Evolutionary conservation across 2,888 invertebrate species (phyloP).

Genomic region (Anarsia innoxiella): DNA sequence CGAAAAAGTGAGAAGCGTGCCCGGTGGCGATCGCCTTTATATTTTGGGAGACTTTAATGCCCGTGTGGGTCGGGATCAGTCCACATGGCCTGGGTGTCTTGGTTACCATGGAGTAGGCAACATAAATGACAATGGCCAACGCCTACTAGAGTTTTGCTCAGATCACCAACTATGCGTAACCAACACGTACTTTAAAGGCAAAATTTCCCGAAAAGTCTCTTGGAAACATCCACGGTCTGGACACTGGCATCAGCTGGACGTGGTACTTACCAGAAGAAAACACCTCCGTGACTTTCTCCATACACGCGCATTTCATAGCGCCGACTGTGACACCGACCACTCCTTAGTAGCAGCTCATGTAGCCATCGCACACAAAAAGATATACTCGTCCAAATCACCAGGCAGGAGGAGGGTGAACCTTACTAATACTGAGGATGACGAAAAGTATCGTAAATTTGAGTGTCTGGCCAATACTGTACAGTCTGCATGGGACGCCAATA

Average conservation of each 20-base stretch:
- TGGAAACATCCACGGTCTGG: conserved; percentile 15
- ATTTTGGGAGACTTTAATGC: conserved; percentile 14
- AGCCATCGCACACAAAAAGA: background rate
- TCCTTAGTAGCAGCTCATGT: conserved; percentile 5
- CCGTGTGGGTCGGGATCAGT: conserved; percentile 5
- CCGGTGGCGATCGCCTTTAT: background rate
- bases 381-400: background rate
- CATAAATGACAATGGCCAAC: conserved; percentile 12
- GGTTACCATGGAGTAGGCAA: conserved; percentile 12
- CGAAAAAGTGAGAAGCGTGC: background rate
- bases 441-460: background rate
- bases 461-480: background rate
- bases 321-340: conserved; percentile 16
- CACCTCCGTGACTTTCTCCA: conserved; percentile 2
- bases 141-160: conserved; percentile 12
- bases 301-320: conserved; percentile 13
- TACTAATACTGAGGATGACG: background rate
- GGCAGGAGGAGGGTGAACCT: background rate
- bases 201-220: conserved; percentile 9
- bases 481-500: background rate
- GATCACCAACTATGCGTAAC: conserved; percentile 11
- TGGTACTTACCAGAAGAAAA: background rate
- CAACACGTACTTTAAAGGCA: conserved; percentile 17
- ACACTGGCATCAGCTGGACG: conserved; percentile 8
- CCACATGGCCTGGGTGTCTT: conserved; percentile 9